Evolutionary conservation across 2,113 vertebrate genomes (phyloP).

Genomic region (Callospermophilus lateralis): DNA sequence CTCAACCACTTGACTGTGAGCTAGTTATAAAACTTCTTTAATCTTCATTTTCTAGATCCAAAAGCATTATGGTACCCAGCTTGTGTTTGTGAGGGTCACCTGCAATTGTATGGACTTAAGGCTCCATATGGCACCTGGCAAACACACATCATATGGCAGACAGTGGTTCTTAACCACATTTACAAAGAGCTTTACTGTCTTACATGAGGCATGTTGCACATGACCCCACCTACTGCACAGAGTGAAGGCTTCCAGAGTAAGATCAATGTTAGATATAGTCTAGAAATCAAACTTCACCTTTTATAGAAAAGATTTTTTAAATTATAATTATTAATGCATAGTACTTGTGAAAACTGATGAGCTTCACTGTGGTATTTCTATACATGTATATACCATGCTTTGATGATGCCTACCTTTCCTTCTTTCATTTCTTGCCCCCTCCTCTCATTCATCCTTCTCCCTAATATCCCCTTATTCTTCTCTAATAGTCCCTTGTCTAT

Average conservation of each 20-base stretch:
- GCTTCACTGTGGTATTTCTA: neutral
- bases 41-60: neutral
- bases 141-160: neutral
- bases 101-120: neutral
- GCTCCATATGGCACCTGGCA: neutral
- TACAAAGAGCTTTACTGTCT: neutral
- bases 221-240: neutral
- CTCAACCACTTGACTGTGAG: neutral
- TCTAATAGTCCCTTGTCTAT: neutral
- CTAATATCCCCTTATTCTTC: neutral
- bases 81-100: neutral
- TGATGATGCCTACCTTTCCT: neutral
- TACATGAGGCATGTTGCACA: neutral
- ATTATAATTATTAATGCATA: neutral
- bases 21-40: neutral
- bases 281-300: constrained; percentile 15
- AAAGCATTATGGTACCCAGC: neutral
- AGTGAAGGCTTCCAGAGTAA: neutral
- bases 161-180: neutral
- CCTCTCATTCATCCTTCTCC: neutral
- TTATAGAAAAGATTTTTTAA: neutral
- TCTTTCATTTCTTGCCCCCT: neutral
- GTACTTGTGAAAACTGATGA: neutral
- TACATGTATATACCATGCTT: neutral
- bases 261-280: neutral